Evolutionary conservation across 2,888 invertebrate species (phyloP), one percentile per base, ranked within the genome.

Genomic region (Microctonus brassicae): DNA sequence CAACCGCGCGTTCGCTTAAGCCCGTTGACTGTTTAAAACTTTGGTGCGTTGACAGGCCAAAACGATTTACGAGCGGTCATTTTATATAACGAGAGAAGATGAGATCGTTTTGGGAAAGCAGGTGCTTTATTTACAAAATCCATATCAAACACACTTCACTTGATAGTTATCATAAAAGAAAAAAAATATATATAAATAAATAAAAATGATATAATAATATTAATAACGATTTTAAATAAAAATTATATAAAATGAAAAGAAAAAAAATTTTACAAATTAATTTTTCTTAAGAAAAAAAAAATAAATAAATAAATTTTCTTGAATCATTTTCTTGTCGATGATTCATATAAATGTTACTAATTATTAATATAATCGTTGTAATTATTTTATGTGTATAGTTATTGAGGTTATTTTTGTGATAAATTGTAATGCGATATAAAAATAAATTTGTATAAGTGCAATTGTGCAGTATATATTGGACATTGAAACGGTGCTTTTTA

Each of bases 21-120:
- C 53, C 29, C 10, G n/a, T 17, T 29, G 58, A 58, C 33, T 33
- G 58, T 33, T 58, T 29, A 34, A 33, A 33, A n/a, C n/a, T n/a
- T 34, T 13, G 17, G n/a, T 22, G 53, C 75, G 75, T 75, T 75
- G 76, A 74, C 75, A 74, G 75, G 62, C 67, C 20, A 1, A 71
- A 73, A 66, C 74, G 74, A 76, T 76, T 74, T 76, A 76, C 75
- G 75, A 76, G 73, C 75, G 73, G 70, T 73, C 75, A 73, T 74
- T 74, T 62, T 69, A 67, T 64, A 70, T 76, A 76, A 75, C 73
- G 74, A 73, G 73, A 61, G 47, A 36, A 61, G 73, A 75, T 74
- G 73, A 73, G 73, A 76, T 72, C 72, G 72, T 71, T 75, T 60
- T 55, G 47, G 57, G 64, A 64, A 62, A 62, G 73, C 75, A 75